Base-by-base conservation (phyloP, 2,888 invertebrate species). In the Drosophila niveifrons region DNA sequence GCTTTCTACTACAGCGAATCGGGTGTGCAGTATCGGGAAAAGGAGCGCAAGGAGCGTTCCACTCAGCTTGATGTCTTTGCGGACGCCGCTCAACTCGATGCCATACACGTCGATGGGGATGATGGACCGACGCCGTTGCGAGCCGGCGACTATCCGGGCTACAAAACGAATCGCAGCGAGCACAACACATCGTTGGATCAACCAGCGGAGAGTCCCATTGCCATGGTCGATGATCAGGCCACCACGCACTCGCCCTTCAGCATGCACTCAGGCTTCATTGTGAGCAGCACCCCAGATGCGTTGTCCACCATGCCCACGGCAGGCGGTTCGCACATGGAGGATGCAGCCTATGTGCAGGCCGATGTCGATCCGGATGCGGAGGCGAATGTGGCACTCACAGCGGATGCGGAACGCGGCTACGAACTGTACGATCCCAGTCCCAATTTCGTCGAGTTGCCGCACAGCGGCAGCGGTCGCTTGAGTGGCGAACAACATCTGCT, bases 1-100 rank as follows among this genome's bases (percentile, higher is more conserved):
- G 93, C 93, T 93, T 96, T 94, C 93, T 95, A 94, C 92, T 94
- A 95, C 92, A 93, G 95, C 76, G 92, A 94, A 55, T 94, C 93
- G 75, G 91, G 91, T 0, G 68, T 77, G 17, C 72, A 75, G 51
- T 78, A 80, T 11, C 76, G 86, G 0, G 80, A 77, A 8, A 90
- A 90, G 68, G 90, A 90, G 53, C 73, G 78, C 46, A 70, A 82
- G 57, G 88, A 90, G 66, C 74, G 76, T 2, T 31, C 57, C 2
- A 72, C 59, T 28, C 89, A 84, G 41, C 39, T 78, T 23, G 87
- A 75, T 13, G 75, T 84, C 0, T 78, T 83, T 56, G 63, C 64
- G 7, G 36, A n/a, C 11, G 65, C 55, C 3, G 70, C 75, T 10
- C 85, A 87, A 9, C 53, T 81, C 10, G 90, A 90, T 39, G 71